Conservation (phyloP, 2,888 invertebrate species). For the Poecilus cupreus region DNA sequence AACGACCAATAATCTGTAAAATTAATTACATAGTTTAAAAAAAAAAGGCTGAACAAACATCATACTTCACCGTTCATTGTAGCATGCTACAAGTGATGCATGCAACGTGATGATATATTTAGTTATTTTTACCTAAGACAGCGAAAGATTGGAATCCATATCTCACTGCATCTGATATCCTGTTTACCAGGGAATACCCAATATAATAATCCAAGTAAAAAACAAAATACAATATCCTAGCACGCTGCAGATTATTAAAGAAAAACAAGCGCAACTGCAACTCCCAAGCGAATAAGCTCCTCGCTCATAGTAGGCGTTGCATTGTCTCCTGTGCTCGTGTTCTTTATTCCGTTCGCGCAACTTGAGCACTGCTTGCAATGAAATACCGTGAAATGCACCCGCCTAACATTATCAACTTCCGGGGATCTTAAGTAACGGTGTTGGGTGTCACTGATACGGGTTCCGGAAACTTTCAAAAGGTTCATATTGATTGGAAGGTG, state of each 20-base stretch:
- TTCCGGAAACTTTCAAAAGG: conserved; percentile 1
- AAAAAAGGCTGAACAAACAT: too few species aligned
- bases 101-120: too few species aligned
- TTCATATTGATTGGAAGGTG: neutral
- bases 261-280: neutral
- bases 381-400: conserved; percentile 29
- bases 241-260: neutral
- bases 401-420: conserved; percentile 36
- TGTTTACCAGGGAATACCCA: neutral
- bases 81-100: too few species aligned
- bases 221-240: neutral
- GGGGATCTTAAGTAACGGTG: conserved; percentile 33
- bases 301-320: neutral
- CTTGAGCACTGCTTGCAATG: conserved; percentile 21
- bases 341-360: neutral
- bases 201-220: neutral
- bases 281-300: neutral
- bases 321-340: neutral
- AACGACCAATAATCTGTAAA: too few species aligned
- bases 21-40: too few species aligned
- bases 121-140: too few species aligned
- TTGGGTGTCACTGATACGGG: conserved; percentile 20
- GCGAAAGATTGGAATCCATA: too few species aligned
- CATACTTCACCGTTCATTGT: too few species aligned
- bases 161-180: neutral